Evolutionary conservation across 2,113 vertebrate genomes (phyloP), one percentile per base, ranked within the genome.

Genomic region (Hystrix brachyura): DNA sequence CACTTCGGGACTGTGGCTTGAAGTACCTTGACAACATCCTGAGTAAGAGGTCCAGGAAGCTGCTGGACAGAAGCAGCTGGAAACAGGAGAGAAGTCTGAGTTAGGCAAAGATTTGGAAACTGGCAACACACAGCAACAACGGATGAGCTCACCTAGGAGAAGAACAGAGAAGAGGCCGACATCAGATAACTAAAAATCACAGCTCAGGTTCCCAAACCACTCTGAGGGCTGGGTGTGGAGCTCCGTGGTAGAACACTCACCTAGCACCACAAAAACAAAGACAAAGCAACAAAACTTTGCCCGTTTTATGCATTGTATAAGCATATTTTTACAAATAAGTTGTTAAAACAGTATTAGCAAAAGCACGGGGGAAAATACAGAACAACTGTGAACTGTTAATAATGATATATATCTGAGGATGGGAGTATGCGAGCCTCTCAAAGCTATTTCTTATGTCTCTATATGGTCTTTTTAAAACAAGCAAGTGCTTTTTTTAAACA

Each of bases 1-100:
- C 64, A 87, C 27, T 92, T 19, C 4, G 34, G 55, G 17, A 38
- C 34, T 6, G 7, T 10, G 25, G 62, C 23, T 87, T 80, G 17
- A 96, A 96, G 96, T 94, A 95, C 93, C 91, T 81, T 80, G 91
- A 87, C 86, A 94, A 74, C 79, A 95, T 98, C 71, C 81, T 87
- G 85, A 62, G 51, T 65, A 13, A 93, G 71, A 93, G 90, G 48
- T 91, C 97, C 91, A 79, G 57, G 2, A 92, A 60, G 78, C 72
- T 91, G 92, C 0, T 67, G 55, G 90, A 43, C 71, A 17, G 25
- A 97, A 97, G 86, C 23, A 78, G 93, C 95, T 96, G 79, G 83
- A 93, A 79, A 79, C 89, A 95, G 91, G 83, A 87, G 57, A 94
- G 83, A 93, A 93, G 23, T 79, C 90, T 93, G 92, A 91, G 86